These are phyloP conservation scores for Campoletis sonorensis DNA, from an alignment of 1,140 invertebrate species.

Conservation along the genomic window DNA sequence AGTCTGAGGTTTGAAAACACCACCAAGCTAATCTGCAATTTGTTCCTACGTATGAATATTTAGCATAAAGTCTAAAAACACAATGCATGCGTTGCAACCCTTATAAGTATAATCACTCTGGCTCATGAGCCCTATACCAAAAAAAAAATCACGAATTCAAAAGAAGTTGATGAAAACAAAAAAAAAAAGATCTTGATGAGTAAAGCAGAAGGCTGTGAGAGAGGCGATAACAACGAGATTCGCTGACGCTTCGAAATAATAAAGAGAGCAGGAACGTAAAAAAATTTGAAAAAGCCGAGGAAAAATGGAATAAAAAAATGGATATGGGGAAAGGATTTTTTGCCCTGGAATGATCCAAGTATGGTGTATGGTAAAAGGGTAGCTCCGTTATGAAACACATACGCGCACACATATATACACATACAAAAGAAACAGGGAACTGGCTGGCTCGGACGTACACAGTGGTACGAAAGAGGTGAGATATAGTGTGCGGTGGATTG, in stretches of 20 bases:
- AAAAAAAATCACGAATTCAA: background rate
- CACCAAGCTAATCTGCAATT: no score
- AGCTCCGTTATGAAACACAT: background rate
- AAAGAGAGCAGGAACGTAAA: conserved; percentile 8
- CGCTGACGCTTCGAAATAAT: conserved; percentile 38
- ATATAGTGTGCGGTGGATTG: conserved; percentile 18
- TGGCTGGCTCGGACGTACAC: background rate
- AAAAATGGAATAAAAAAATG: background rate
- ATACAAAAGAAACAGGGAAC: no score
- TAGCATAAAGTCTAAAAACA: no score
- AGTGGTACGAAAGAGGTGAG: background rate
- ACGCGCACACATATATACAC: background rate
- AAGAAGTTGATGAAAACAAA: background rate
- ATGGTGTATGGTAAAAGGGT: background rate
- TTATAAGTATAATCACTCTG: background rate
- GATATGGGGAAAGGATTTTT: background rate
- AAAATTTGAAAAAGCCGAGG: conserved; percentile 2
- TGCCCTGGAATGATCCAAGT: background rate
- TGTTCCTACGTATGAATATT: no score
- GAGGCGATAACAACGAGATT: conserved; percentile 21
- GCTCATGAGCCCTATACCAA: background rate
- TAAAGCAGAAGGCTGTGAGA: background rate
- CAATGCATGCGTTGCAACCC: no score
- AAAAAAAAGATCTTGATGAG: background rate
- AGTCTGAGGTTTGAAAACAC: background rate